Evolutionary conservation across 2,113 vertebrate genomes (phyloP), one percentile per base, ranked within the genome.

Genomic region (Anolis sagrei): DNA sequence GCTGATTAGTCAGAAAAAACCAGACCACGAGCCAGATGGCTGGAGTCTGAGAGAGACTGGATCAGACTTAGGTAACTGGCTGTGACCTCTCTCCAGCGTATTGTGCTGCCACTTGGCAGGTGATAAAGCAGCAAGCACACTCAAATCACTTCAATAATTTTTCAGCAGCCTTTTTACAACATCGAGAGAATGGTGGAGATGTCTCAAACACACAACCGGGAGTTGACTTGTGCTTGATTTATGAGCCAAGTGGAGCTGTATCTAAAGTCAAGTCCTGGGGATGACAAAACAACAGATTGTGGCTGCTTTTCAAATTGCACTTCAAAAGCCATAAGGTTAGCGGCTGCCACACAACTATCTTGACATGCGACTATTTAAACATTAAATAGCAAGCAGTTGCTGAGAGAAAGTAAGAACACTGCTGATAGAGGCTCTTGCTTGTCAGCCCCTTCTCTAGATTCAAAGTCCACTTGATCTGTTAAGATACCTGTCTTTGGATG

Each of bases 311-410:
- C 87, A 88, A 84, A 84, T 68, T 44, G 54, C 76, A 84, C 82
- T 84, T 88, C 81, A 84, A 79, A 84, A 83, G 81, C 76, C 69
- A 75, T 75, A 88, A 84, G 86, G 81, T 83, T 87, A 87, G 81
- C 18, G n/a, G 19, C 44, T 79, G 82, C 77, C 82, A 76, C 82
- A 84, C 76, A 58, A 88, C 48, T 80, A 74, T 84, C 87, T 80
- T 84, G 82, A 88, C 69, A 76, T 76, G 87, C 11, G 34, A 84
- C 87, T 88, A 74, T 88, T 88, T 84, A 84, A 88, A 84, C 76
- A 84, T 76, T 84, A 84, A 80, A 73, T 80, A 74, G 76, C 70
- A 75, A 84, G 82, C 62, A 83, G 62, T 84, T 88, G 76, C 70
- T 16, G 32, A 79, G 61, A 68, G 70, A 68, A 80, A 73, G 76